A percentile compares a stretch with the other conserved stretches of the same genome.
These are phyloP conservation scores for Corella eumyota DNA, from an alignment of 23 tunicate genomes.

Conservation along the genomic window DNA sequence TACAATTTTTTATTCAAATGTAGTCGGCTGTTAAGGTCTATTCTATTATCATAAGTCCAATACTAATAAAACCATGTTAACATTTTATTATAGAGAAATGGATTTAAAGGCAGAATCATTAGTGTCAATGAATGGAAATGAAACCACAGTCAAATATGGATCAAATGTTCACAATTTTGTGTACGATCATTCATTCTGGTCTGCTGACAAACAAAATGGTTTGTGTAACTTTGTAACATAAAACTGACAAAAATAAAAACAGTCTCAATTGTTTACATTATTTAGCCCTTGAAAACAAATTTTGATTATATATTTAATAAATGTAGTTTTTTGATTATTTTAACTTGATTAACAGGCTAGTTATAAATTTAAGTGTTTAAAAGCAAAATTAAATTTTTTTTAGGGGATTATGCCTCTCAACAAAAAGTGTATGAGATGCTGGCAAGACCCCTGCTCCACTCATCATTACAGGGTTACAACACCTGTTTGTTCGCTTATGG, in stretches of 20 bases:
- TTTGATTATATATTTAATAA: too few relatives aligned
- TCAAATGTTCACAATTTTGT: conserved; percentile 36
- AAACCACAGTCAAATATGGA: conserved; percentile 54
- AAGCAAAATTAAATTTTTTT: too few relatives aligned
- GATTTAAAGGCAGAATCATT: conserved; percentile 43
- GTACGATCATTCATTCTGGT: conserved; percentile 68
- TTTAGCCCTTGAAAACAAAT: too few relatives aligned
- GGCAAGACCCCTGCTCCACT: conserved; percentile 47
- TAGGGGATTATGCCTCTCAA: conserved; percentile 54
- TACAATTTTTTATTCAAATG: not conserved
- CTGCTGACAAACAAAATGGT: conserved; percentile 39
- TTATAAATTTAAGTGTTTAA: too few relatives aligned
- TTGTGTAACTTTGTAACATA: too few relatives aligned
- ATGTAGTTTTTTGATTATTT: too few relatives aligned
- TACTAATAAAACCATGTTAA: too few relatives aligned
- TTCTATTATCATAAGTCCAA: too few relatives aligned
- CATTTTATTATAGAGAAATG: conserved; percentile 39
- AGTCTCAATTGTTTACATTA: too few relatives aligned
- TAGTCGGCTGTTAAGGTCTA: too few relatives aligned
- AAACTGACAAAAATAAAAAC: too few relatives aligned
- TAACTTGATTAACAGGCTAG: too few relatives aligned
- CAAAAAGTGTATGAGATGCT: conserved; percentile 42
- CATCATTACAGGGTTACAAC: conserved; percentile 72
- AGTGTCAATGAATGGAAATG: conserved; percentile 53
- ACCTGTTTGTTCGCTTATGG: conserved; percentile 91